Evolutionary conservation across 2,797 vertebrate genomes (phyloP).

Genomic region (Cygnus olor): DNA sequence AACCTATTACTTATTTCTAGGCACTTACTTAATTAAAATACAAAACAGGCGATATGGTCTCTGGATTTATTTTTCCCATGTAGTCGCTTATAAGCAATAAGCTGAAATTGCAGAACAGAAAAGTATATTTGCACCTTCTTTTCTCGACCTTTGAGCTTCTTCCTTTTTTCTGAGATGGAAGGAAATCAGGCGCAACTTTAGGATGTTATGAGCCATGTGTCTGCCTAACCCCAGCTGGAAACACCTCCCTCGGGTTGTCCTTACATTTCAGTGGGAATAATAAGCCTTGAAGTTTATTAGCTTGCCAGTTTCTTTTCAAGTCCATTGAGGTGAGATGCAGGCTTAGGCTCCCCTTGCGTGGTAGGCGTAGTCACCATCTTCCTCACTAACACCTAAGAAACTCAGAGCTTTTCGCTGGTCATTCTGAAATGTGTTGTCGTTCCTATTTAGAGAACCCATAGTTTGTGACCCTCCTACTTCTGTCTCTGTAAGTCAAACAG

Average conservation of each 20-base stretch:
- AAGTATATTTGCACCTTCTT: not conserved
- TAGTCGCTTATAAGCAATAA: constrained; percentile 37
- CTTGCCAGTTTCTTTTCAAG: not conserved
- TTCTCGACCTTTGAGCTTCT: not conserved
- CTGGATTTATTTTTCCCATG: constrained; percentile 60
- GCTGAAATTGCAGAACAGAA: constrained; percentile 7
- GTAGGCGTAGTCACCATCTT: not conserved
- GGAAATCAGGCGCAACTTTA: not conserved
- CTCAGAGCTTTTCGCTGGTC: not conserved
- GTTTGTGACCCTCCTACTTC: not conserved
- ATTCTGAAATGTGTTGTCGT: not conserved
- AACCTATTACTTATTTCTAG: constrained; percentile 44
- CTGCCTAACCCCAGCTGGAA: not conserved
- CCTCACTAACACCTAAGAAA: not conserved
- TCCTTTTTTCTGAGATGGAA: not conserved
- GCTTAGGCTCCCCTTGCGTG: not conserved
- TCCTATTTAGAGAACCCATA: not conserved
- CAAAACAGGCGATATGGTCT: constrained; percentile 22
- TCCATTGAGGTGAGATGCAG: not conserved
- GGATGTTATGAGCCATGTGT: not conserved
- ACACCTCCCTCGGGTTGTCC: not conserved
- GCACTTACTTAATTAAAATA: constrained; percentile 67
- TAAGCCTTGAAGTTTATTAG: not conserved
- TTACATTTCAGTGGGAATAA: not conserved
- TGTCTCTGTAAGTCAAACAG: not conserved